A percentile compares a stretch with the other conserved stretches of the same genome.
Conservation (phyloP, 2,888 invertebrate species). For the Colostygia pectinataria region DNA sequence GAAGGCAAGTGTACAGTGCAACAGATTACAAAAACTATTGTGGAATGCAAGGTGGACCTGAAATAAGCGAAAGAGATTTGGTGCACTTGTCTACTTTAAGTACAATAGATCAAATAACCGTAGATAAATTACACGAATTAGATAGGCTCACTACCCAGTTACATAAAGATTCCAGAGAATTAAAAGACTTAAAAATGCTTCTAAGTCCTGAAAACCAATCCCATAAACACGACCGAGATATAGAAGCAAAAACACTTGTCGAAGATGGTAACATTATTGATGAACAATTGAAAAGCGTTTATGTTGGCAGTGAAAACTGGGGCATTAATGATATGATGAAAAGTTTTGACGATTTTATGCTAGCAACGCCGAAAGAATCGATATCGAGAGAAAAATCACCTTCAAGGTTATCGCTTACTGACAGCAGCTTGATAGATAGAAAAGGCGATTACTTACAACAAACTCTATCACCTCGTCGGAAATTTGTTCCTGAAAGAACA, state of each 20-base stretch:
- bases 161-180: slow-evolving; percentile 90
- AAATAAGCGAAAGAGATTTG: slow-evolving; percentile 90
- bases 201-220: slow-evolving; percentile 85
- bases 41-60: slow-evolving; percentile 86
- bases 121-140: slow-evolving; percentile 90
- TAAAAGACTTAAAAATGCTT: slow-evolving; percentile 88
- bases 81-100: slow-evolving; percentile 89
- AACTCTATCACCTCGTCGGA: slow-evolving; percentile 82
- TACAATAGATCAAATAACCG: slow-evolving; percentile 89
- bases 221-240: slow-evolving; percentile 76
- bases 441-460: slow-evolving; percentile 84
- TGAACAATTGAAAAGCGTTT: slow-evolving; percentile 87
- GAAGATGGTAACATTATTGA: slow-evolving; percentile 87
- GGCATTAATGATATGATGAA: slow-evolving; percentile 86
- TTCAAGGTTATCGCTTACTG: slow-evolving; percentile 84
- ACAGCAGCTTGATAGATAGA: slow-evolving; percentile 84
- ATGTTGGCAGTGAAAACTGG: slow-evolving; percentile 86
- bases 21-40: slow-evolving; percentile 91
- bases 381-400: slow-evolving; percentile 81
- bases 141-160: slow-evolving; percentile 89
- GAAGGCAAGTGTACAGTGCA: slow-evolving; percentile 88
- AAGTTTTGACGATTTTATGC: slow-evolving; percentile 83
- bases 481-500: slow-evolving; percentile 80
- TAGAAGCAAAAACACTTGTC: slow-evolving; percentile 82
- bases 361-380: slow-evolving; percentile 77